Evolutionary conservation across 1,140 invertebrate species (phyloP).

Genomic region (Zaprionus kolodkinae): DNA sequence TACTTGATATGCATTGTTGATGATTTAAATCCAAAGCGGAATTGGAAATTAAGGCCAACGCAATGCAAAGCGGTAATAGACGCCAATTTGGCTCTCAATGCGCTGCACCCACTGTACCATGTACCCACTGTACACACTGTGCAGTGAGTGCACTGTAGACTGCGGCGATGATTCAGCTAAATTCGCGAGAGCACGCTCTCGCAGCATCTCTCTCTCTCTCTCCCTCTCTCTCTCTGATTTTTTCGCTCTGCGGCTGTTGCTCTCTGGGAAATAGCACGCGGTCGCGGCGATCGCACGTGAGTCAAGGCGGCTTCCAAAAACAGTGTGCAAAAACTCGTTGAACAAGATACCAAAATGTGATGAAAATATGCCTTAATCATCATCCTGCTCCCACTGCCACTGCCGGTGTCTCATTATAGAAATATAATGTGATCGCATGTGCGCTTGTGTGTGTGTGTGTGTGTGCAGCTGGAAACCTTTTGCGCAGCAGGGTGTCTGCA

Average conservation of each 20-base stretch:
- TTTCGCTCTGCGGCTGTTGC: background rate
- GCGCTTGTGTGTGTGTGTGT: background rate
- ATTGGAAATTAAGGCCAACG: slow-evolving; percentile 3
- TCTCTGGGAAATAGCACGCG: slow-evolving; percentile 38
- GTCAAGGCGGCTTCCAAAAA: slow-evolving; percentile 30
- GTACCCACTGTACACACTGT: background rate
- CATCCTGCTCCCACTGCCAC: background rate
- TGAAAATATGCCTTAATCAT: slow-evolving; percentile 28
- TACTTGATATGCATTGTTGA: background rate
- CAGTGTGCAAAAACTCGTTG: slow-evolving; percentile 33
- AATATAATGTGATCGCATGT: background rate
- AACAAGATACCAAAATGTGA: slow-evolving; percentile 23
- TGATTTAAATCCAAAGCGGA: slow-evolving; percentile 3
- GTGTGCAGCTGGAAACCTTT: slow-evolving; percentile 1
- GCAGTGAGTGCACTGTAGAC: background rate
- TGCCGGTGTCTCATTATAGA: slow-evolving; percentile 9
- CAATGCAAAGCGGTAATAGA: slow-evolving; percentile 5
- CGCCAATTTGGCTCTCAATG: background rate
- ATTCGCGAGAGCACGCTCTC: background rate
- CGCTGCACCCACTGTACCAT: slow-evolving; percentile 10
- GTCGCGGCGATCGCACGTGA: slow-evolving; percentile 41
- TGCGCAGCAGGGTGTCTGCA: background rate
- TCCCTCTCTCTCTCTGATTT: background rate
- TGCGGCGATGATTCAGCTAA: slow-evolving; percentile 25
- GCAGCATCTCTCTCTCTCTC: background rate